Base-by-base conservation (phyloP, 2,797 vertebrate genomes). In the Rhabdophis nuchalis region DNA sequence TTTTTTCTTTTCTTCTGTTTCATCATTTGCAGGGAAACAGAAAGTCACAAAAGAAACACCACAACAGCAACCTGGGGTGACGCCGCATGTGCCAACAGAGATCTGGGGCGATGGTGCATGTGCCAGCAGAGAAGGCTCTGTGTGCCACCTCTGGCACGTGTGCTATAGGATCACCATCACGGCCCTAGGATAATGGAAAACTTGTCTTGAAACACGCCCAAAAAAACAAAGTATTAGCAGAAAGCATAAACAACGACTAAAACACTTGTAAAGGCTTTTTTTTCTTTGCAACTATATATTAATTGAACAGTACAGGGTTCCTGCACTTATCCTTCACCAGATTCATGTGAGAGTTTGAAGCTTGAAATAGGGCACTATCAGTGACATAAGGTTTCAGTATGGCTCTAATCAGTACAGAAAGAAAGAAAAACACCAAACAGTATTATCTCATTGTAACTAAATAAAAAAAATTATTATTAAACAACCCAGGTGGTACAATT, bases 401-500 rank as follows among this genome's bases (percentile, higher is more conserved):
- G 88, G 13, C 56, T 58, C 36, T 82, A 91, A 91, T 20, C 25
- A n/a, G 85, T 11, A 68, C 56, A 27, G 56, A 32, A 64, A 64
- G 87, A 53, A 46, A 5, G 54, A 23, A 53, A 58, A 25, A 64
- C 68, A 50, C 14, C 61, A 88, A 57, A 77, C 27, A 25, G 32
- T 88, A 52, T 77, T 52, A 52, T 9, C 41, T n/a, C 41, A 50
- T 36, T 88, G 91, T 41, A 32, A 92, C 13, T 25, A 11, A n/a
- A n/a, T n/a, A n/a, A n/a, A n/a, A n/a, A n/a, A n/a, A n/a, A n/a
- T n/a, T n/a, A n/a, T n/a, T n/a, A n/a, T n/a, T n/a, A n/a, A 89
- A 60, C 23, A 50, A 41, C 77, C 27, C 77, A 86, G 77, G 57
- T 64, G 58, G 77, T 86, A 92, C 86, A 92, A 89, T 85, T 89